Base-by-base conservation (phyloP, 2,888 invertebrate species). In the Peribatodes rhomboidaria region DNA sequence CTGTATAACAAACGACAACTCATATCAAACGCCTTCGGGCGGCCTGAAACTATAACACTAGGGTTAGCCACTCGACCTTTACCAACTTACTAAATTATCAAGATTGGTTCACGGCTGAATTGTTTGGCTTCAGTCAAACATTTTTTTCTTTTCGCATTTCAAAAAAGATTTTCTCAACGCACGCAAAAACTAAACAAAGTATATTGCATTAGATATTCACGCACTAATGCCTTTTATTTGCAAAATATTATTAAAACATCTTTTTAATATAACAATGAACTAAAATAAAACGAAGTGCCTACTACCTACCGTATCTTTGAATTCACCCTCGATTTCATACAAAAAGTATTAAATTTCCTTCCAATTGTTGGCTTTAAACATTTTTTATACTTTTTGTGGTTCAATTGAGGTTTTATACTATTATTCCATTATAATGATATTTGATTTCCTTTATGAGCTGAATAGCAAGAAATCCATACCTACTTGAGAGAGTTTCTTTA, bases 141-240 rank as follows among this genome's bases (percentile, higher is more conserved):
- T 8, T 7, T 4, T 4, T 33, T 33, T 33, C n/a, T 13, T 37
- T 6, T 4, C 3, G 13, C 41, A 8, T 41, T 16, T 16, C 7
- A 14, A 39, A 6, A 14, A 4, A 16, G 41, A 14, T 41, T 16
- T 16, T 41, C 3, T 35, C 14, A 10, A 42, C 9, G 18, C 8
- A 11, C 11, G 18, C 42, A 18, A 42, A 18, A 42, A 46, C 46
- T 6, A 4, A 4, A 27, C n/a, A n/a, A n/a, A n/a, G n/a, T n/a
- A n/a, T n/a, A n/a, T n/a, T n/a, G n/a, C n/a, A 63, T 49, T 46
- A 59, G 67, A 65, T 62, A 69, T 67, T 68, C 71, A 69, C 74
- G 72, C 70, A 37, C 47, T 72, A 67, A 37, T 74, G 69, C 73
- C 62, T 74, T 55, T 10, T 72, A 74, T 75, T 73, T 72, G 73